Percentiles rank a stretch among this genome's conserved stretches.
Conservation (phyloP, 2,888 invertebrate species). For the Sinhomidia bicolor region DNA sequence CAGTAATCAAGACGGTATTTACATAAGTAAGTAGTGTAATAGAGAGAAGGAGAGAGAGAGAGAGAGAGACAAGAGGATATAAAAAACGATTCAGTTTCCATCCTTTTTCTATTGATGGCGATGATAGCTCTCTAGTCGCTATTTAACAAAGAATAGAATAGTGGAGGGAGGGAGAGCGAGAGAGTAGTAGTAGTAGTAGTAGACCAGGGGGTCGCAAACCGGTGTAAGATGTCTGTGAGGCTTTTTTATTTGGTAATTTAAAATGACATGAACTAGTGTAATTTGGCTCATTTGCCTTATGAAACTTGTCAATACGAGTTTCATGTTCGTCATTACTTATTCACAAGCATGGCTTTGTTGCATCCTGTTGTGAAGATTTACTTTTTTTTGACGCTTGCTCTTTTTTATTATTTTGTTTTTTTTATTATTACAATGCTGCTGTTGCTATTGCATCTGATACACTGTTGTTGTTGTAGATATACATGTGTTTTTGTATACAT, state of each 20-base stretch:
- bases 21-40: background rate
- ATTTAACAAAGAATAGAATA: background rate
- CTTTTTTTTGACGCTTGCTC: conserved; percentile 64
- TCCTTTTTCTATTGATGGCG: background rate
- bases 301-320: conserved; percentile 74
- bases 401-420: conserved; percentile 2
- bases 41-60: background rate
- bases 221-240: conserved; percentile 70
- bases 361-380: conserved; percentile 70
- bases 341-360: conserved; percentile 45
- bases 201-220: conserved; percentile 74
- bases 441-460: background rate
- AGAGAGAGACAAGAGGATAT: background rate
- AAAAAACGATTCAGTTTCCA: background rate
- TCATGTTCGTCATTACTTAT: conserved; percentile 68
- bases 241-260: conserved; percentile 73
- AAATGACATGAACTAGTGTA: conserved; percentile 75
- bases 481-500: conserved; percentile 16
- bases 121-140: background rate
- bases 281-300: conserved; percentile 74
- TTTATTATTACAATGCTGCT: background rate
- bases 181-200: too few relatives aligned
- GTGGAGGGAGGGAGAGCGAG: conserved; percentile 9
- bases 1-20: background rate
- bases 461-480: too few relatives aligned